phyloP scores from a whole-genome alignment of 64 coral and sea anemone species.

The Pocillopora damicornis region DNA sequence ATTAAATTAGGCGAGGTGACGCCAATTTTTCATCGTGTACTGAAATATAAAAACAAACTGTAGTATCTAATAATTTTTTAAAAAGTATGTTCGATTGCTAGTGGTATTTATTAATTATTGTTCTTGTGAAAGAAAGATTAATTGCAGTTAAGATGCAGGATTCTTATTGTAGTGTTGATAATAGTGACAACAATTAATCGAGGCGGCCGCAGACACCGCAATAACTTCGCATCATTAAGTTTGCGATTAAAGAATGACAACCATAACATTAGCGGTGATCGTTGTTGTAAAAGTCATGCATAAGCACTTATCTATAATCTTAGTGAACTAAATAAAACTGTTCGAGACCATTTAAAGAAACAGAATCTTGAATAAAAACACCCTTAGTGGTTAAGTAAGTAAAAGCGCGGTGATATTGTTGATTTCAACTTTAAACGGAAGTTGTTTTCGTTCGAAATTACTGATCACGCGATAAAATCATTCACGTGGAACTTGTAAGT shows the following conservation, averaged over 20 bases:
- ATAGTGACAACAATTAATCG: conserved; percentile 21
- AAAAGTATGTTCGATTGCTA: not conserved
- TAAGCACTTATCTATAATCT: conserved; percentile 27
- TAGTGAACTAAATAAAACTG: conserved; percentile 19
- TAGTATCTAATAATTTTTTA: not conserved
- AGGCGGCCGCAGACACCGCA: not conserved
- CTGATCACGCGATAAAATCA: conserved; percentile 18
- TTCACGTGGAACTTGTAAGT: conserved; percentile 24
- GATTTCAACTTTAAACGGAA: conserved; percentile 15
- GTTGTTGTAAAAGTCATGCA: not conserved
- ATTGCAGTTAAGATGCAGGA: not conserved
- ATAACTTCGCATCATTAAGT: not conserved
- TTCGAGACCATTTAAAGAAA: conserved; percentile 10
- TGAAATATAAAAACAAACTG: not conserved
- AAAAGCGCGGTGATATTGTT: conserved; percentile 24
- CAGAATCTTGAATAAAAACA: conserved; percentile 23
- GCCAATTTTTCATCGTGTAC: not conserved
- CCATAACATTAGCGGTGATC: not conserved
- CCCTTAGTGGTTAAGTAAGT: conserved; percentile 16
- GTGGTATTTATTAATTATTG: not conserved
- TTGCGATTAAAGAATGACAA: not conserved
- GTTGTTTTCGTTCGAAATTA: conserved; percentile 5
- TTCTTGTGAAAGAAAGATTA: not conserved
- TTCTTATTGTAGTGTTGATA: conserved; percentile 10
- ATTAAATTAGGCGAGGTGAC: not conserved